A percentile compares a stretch with the other conserved stretches of the same genome.
phyloP scores from a whole-genome alignment of 2,888 invertebrate species.

The Allolobophora icterica region DNA sequence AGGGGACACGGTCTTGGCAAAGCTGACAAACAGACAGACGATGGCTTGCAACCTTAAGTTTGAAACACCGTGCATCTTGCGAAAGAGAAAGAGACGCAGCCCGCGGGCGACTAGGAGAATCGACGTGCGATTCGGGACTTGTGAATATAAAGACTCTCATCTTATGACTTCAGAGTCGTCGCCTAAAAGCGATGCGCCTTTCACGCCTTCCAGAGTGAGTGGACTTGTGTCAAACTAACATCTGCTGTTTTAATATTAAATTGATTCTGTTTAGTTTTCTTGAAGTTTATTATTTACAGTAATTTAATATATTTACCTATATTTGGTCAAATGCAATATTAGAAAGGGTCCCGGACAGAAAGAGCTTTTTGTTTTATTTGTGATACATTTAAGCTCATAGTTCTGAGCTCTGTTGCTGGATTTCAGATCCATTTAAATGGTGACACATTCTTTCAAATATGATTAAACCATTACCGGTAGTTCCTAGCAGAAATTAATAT shows the following conservation, averaged over 20 bases:
- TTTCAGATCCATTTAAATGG: too few relatives aligned
- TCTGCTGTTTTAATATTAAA: not conserved
- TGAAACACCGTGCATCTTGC: slow-evolving; percentile 18
- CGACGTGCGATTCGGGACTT: not conserved
- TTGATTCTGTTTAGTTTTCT: too few relatives aligned
- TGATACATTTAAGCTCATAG: too few relatives aligned
- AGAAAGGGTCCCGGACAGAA: too few relatives aligned
- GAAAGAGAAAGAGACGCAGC: not conserved
- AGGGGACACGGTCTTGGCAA: not conserved
- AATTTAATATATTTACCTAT: too few relatives aligned
- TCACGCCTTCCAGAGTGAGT: slow-evolving; percentile 23
- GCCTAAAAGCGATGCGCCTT: not conserved
- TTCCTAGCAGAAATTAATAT: too few relatives aligned
- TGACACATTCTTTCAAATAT: too few relatives aligned
- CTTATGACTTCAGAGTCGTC: not conserved
- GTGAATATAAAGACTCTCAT: not conserved
- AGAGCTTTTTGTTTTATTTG: too few relatives aligned
- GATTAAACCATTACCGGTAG: too few relatives aligned
- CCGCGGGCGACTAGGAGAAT: not conserved
- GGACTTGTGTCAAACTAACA: not conserved
- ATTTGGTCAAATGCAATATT: too few relatives aligned
- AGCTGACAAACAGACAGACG: not conserved
- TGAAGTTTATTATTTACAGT: too few relatives aligned
- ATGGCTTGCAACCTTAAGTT: not conserved
- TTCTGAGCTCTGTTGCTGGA: too few relatives aligned